Conservation (phyloP, 1,140 invertebrate species). For the Brachionus plicatilis region DNA sequence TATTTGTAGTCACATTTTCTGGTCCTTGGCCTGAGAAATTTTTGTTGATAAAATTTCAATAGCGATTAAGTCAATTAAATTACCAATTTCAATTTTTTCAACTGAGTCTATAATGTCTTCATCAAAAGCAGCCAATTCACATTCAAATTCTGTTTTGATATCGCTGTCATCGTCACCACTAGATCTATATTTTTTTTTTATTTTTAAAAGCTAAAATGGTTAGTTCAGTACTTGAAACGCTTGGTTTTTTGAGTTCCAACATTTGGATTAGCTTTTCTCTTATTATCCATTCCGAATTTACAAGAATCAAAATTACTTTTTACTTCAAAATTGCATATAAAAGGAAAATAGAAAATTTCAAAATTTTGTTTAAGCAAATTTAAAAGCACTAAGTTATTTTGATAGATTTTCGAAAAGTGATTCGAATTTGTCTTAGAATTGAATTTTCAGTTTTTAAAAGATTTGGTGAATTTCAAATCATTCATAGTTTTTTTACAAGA, state of each 20-base stretch:
- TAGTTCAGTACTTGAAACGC: background rate
- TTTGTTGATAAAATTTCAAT: background rate
- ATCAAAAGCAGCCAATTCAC: constrained; percentile 29
- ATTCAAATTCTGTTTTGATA: constrained; percentile 6
- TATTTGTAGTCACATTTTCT: constrained; percentile 43
- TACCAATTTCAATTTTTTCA: constrained; percentile 36
- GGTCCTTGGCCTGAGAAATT: constrained; percentile 42
- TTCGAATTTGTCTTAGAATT: background rate
- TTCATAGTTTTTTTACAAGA: background rate
- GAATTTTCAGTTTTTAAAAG: background rate
- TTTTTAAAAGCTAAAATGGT: background rate
- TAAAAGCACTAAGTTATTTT: background rate
- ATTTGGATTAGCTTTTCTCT: constrained; percentile 18
- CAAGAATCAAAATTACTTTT: background rate
- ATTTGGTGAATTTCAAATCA: background rate
- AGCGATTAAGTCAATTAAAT: background rate
- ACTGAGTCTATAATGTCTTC: background rate
- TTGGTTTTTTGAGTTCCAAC: constrained; percentile 22
- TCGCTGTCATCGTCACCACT: constrained; percentile 32
- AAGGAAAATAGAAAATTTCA: too few relatives aligned
- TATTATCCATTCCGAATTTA: constrained; percentile 16
- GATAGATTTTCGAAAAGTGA: background rate
- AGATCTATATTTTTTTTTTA: background rate
- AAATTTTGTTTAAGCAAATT: background rate
- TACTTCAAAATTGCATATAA: background rate